Percentiles rank a stretch among this genome's conserved stretches.
phyloP scores from a whole-genome alignment of 2,797 vertebrate species.

The Todus mexicanus region DNA sequence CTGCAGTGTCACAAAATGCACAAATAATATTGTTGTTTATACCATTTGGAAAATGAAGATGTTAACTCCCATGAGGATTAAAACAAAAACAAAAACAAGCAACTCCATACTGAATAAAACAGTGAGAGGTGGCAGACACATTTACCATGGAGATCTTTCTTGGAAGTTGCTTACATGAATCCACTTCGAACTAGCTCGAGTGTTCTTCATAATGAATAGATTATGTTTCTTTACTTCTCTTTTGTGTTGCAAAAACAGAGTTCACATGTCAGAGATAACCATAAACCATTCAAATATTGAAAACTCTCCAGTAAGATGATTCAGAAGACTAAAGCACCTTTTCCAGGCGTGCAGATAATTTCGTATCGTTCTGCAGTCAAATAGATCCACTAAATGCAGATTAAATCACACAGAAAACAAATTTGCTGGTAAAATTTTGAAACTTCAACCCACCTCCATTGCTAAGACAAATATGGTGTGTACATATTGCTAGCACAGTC shows the following conservation, averaged over 20 bases:
- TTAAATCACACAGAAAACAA: background rate
- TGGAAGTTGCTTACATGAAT: background rate
- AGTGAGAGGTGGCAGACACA: background rate
- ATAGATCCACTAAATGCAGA: constrained; percentile 40
- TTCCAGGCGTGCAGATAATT: constrained; percentile 34
- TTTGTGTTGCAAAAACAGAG: background rate
- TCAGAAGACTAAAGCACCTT: constrained; percentile 13
- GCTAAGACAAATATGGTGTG: background rate
- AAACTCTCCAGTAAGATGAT: background rate
- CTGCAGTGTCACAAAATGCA: constrained; percentile 14
- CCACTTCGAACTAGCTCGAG: background rate
- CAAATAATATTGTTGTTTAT: constrained; percentile 8
- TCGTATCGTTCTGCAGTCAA: background rate
- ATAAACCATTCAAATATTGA: background rate
- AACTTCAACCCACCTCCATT: background rate
- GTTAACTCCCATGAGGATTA: background rate
- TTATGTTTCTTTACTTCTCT: background rate
- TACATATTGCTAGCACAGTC: background rate
- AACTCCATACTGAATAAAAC: background rate
- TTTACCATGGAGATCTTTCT: background rate
- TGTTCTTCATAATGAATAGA: background rate
- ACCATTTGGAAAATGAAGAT: constrained; percentile 44
- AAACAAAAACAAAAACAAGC: background rate
- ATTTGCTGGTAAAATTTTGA: background rate
- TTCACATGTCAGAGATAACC: background rate